Evolutionary conservation across 2,113 vertebrate species (phyloP), one percentile per base, ranked within the genome.

Genomic region (Oriolus oriolus): DNA sequence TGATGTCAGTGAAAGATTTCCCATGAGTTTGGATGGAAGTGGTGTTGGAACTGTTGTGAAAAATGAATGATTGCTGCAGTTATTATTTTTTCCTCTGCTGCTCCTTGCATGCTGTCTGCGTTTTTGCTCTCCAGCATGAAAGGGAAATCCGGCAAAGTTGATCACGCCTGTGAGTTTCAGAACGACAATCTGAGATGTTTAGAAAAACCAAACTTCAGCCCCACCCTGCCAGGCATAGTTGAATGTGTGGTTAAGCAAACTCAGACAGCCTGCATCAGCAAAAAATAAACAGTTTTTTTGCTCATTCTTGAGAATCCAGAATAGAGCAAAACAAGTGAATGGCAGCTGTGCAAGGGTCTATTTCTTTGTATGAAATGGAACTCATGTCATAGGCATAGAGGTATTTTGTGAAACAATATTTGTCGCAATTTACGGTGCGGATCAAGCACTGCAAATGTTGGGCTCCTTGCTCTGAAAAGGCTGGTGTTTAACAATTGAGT

Each of bases 101-200:
- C 76, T 91, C 41, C 69, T 93, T 79, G 35, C 69, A 73, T 45
- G 42, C n/a, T 3, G 2, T 60, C 52, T 85, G 11, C 20, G 7
- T 84, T 22, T 15, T 65, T 93, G 66, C 94, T 96, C 71, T 41
- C 63, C 70, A 80, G 82, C 56, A 30, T 70, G 89, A 83, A 80
- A 97, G 95, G 95, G 96, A 96, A 93, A 96, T 95, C 76, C 60
- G n/a, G 92, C 81, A 47, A 91, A 96, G 73, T 4, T 86, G 94
- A 97, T 94, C 84, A 90, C 1, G 21, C 89, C 90, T 73, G 9
- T 77, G 47, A 66, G 81, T 95, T 93, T 96, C 93, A 96, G 91
- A 97, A 92, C 5, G 49, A 92, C 90, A 95, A 31, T 90, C 37
- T 63, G 50, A 89, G 89, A 80, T 84, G 39, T 92, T 91, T n/a